These are phyloP conservation scores for Ginglymostoma cirratum DNA, from an alignment of 2,113 vertebrate genomes.

Conservation along the genomic window DNA sequence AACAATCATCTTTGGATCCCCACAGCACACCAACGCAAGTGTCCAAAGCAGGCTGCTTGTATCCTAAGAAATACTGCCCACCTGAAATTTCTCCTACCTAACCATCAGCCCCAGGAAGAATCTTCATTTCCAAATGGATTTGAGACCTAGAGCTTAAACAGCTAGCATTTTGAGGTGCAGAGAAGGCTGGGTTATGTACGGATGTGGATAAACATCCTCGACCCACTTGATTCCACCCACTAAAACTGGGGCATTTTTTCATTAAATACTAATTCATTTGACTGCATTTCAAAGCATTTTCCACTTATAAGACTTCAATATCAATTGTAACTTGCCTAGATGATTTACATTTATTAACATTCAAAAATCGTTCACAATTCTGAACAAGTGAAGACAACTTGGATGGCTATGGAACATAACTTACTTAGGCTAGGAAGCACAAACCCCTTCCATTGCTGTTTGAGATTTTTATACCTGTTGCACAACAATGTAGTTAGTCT, in stretches of 20 bases:
- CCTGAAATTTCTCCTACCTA: background rate
- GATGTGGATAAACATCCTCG: background rate
- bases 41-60: background rate
- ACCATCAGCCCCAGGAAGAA: background rate
- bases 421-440: background rate
- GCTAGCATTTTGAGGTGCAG: too few relatives aligned
- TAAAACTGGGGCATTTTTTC: background rate
- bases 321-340: background rate
- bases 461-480: background rate
- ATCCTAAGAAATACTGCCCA: background rate
- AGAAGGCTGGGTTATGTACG: background rate
- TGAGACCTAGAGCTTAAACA: background rate
- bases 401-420: background rate
- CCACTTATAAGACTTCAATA: background rate
- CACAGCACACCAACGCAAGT: background rate
- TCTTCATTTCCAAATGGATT: background rate
- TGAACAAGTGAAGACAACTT: background rate
- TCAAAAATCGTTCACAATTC: background rate
- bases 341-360: background rate
- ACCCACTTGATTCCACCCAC: background rate
- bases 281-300: background rate
- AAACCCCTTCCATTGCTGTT: background rate
- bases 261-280: background rate
- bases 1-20: background rate
- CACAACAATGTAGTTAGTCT: constrained; percentile 47